phyloP scores from a whole-genome alignment of 2,888 invertebrate species.

The Erebia palarica region DNA sequence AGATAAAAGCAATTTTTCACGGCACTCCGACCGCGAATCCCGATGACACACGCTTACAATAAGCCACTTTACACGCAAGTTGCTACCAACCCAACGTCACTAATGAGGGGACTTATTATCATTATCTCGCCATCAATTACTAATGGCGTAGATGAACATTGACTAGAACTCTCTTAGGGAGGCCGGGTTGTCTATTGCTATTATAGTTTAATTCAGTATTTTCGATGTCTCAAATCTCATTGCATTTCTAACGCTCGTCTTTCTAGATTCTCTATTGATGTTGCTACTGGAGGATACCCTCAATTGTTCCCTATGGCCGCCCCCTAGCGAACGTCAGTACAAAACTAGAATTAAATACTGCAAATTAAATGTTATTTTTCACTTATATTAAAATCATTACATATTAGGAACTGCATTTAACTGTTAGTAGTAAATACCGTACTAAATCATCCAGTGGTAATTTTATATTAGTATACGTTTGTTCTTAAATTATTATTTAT shows the following conservation, averaged over 20 bases:
- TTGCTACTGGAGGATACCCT: slow-evolving; percentile 28
- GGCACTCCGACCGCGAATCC: slow-evolving; percentile 46
- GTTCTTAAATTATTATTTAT: slow-evolving; percentile 38
- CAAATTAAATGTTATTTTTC: slow-evolving; percentile 62
- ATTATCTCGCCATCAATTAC: slow-evolving; percentile 38
- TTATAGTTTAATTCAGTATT: slow-evolving; percentile 42
- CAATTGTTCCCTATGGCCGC: slow-evolving; percentile 50
- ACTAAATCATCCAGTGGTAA: slow-evolving; percentile 37
- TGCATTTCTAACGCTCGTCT: slow-evolving; percentile 52
- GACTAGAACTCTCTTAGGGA: slow-evolving; percentile 57
- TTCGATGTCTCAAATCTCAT: slow-evolving; percentile 63
- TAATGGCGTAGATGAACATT: slow-evolving; percentile 34
- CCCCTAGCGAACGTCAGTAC: slow-evolving; percentile 53
- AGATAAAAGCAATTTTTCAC: background rate
- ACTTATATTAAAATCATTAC: slow-evolving; percentile 62
- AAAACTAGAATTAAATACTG: slow-evolving; percentile 56
- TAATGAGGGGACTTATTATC: slow-evolving; percentile 54
- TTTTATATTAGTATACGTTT: slow-evolving; percentile 33
- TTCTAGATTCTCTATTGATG: slow-evolving; percentile 26
- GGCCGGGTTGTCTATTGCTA: slow-evolving; percentile 59
- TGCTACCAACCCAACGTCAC: slow-evolving; percentile 60
- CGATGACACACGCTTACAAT: slow-evolving; percentile 47
- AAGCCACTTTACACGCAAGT: slow-evolving; percentile 48
- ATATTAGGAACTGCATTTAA: slow-evolving; percentile 77
- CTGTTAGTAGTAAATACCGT: slow-evolving; percentile 56